A percentile compares a stretch with the other conserved stretches of the same genome.
These are phyloP conservation scores for Leucophenga montana DNA, from an alignment of 2,888 invertebrate genomes.

Conservation along the genomic window DNA sequence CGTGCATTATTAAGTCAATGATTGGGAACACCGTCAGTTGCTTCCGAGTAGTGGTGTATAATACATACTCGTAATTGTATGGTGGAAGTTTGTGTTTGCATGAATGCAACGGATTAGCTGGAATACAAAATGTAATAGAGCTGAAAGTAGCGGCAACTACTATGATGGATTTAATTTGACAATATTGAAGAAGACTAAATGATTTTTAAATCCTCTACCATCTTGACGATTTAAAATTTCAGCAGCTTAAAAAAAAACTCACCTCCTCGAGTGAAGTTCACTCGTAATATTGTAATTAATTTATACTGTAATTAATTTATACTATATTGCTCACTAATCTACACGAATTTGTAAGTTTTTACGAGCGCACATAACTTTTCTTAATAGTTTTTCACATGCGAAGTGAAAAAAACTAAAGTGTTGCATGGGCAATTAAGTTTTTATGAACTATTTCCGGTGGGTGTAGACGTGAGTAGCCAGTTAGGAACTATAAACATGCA, in stretches of 20 bases:
- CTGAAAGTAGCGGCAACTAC: too few relatives aligned
- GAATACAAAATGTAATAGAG: too few relatives aligned
- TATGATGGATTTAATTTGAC: too few relatives aligned
- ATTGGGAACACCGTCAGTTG: background rate
- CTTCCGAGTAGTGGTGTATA: background rate
- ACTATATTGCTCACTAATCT: background rate
- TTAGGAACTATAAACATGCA: slow-evolving; percentile 38
- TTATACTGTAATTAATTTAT: too few relatives aligned
- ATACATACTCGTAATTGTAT: too few relatives aligned
- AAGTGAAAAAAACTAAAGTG: slow-evolving; percentile 55
- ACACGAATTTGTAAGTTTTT: slow-evolving; percentile 18
- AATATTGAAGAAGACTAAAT: too few relatives aligned
- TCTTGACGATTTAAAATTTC: too few relatives aligned
- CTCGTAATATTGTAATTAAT: too few relatives aligned
- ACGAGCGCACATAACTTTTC: slow-evolving; percentile 10
- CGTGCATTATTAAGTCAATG: slow-evolving; percentile 30
- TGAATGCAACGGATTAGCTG: background rate
- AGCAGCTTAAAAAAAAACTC: too few relatives aligned
- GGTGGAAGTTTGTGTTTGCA: background rate
- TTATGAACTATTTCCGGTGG: slow-evolving; percentile 68
- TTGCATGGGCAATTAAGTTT: slow-evolving; percentile 68
- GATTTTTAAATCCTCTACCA: too few relatives aligned
- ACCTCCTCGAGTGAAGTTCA: too few relatives aligned
- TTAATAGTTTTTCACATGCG: slow-evolving; percentile 23
- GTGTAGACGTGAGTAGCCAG: slow-evolving; percentile 50